Evolutionary conservation across 2,888 invertebrate genomes (phyloP), one percentile per base, ranked within the genome.

Genomic region (Melanargia galathea): DNA sequence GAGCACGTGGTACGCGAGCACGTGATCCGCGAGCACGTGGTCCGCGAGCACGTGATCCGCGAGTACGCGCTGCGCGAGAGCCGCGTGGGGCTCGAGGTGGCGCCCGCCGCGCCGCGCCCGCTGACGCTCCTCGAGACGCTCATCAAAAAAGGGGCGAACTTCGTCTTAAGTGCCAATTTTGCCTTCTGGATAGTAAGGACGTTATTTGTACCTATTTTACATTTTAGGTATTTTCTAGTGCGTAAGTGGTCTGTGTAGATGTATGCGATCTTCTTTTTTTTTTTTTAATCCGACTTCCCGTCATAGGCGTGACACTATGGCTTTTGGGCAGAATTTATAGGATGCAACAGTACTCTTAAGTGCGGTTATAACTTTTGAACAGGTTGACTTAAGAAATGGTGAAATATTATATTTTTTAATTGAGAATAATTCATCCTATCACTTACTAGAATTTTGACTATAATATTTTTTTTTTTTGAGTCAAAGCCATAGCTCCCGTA

Each of bases 151-250:
- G 84, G 88, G 83, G 82, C 84, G 82, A 81, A 83, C 82, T 84
- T 83, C 81, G 86, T 87, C 80, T 80, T 86, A 88, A 91, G 92
- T 92, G 92, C 92, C 92, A 92, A 92, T 91, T 87, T 92, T 92
- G 92, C 92, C 92, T 92, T 92, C 87, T 89, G 87, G 87, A 84
- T 90, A 84, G 86, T 91, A 83, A 90, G 91, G 88, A 90, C 89
- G 84, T 88, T 89, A 77, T 89, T 90, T 87, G 80, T 89, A 91
- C 89, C 90, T 90, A 90, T 87, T 75, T 76, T 90, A 88, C 86
- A 85, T 78, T 82, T 88, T 87, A 90, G 89, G 87, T 90, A 90
- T 86, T 77, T 84, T 75, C 80, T 90, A 90, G 90, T 87, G 77
- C 83, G 87, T 90, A 90, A 90, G 90, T 83, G 86, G 83, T 84